Evolutionary conservation across 1,140 invertebrate species (phyloP).

Genomic region (Sinella curviseta): DNA sequence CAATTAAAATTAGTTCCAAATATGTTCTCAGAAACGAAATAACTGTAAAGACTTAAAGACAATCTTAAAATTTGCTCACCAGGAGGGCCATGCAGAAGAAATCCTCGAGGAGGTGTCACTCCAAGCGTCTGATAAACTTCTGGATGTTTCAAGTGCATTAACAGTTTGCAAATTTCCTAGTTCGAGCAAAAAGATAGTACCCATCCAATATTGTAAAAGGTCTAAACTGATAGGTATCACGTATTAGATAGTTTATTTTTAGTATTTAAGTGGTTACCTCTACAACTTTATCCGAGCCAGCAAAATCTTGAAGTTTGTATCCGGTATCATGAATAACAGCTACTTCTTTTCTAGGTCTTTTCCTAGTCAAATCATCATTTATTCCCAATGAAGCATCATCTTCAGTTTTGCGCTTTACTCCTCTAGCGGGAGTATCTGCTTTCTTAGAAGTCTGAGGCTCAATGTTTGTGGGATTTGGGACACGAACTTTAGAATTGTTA

Average conservation of each 20-base stretch:
- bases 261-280: slow-evolving; percentile 53
- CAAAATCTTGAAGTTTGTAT: slow-evolving; percentile 72
- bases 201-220: slow-evolving; percentile 14
- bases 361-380: slow-evolving; percentile 28
- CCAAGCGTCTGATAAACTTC: slow-evolving; percentile 78
- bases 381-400: neutral
- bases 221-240: neutral
- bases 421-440: neutral
- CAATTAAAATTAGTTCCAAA: neutral
- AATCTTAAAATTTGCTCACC: slow-evolving; percentile 57
- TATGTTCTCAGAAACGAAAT: too few relatives aligned
- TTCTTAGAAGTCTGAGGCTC: neutral
- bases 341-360: slow-evolving; percentile 51
- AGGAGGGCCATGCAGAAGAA: slow-evolving; percentile 86
- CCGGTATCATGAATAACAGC: slow-evolving; percentile 54
- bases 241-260: neutral
- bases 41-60: neutral
- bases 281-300: slow-evolving; percentile 70
- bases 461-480: too few relatives aligned
- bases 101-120: slow-evolving; percentile 76
- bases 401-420: neutral
- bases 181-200: slow-evolving; percentile 44
- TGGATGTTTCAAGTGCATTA: slow-evolving; percentile 80
- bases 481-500: too few relatives aligned
- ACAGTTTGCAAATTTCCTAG: slow-evolving; percentile 73